Evolutionary conservation across 2,113 vertebrate genomes (phyloP).

Genomic region (Petrocephalus microphthalmus): DNA sequence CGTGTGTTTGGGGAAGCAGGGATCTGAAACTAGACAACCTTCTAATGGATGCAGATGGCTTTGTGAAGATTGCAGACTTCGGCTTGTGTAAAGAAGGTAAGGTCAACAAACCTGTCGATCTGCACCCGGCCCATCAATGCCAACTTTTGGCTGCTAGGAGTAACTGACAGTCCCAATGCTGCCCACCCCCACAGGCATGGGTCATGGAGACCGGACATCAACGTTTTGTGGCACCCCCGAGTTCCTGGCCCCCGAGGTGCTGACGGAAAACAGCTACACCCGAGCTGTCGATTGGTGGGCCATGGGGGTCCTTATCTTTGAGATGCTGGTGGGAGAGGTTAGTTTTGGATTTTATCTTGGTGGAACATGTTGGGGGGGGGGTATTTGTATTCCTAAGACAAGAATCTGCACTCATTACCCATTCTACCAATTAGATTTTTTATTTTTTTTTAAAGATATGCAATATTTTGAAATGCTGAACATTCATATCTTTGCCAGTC

Average conservation of each 20-base stretch:
- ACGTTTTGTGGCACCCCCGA: conserved; percentile 96
- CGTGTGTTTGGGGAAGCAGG: conserved; percentile 50
- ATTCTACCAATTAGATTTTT: background rate
- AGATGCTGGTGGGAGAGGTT: conserved; percentile 98
- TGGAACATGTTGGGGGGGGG: background rate
- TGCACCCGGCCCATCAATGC: background rate
- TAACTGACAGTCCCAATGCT: background rate
- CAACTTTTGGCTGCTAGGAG: background rate
- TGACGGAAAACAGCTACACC: conserved; percentile 84
- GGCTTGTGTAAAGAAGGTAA: conserved; percentile 96
- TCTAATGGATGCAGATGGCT: conserved; percentile 84
- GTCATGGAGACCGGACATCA: conserved; percentile 83
- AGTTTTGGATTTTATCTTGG: conserved; percentile 29
- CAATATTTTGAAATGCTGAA: background rate
- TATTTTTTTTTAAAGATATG: background rate
- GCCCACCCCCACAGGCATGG: conserved; percentile 69
- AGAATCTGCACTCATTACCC: background rate
- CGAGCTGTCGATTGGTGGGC: conserved; percentile 97
- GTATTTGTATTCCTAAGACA: background rate
- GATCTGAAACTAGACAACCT: conserved; percentile 94
- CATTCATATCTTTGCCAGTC: conserved; percentile 53
- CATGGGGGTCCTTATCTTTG: conserved; percentile 87
- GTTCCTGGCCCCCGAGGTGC: conserved; percentile 89
- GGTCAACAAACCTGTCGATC: background rate
- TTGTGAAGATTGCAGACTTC: conserved; percentile 92